Evolutionary conservation across 53 echinoderm and acorn worm genomes (phyloP).

Genomic region (Zoroaster sp.): DNA sequence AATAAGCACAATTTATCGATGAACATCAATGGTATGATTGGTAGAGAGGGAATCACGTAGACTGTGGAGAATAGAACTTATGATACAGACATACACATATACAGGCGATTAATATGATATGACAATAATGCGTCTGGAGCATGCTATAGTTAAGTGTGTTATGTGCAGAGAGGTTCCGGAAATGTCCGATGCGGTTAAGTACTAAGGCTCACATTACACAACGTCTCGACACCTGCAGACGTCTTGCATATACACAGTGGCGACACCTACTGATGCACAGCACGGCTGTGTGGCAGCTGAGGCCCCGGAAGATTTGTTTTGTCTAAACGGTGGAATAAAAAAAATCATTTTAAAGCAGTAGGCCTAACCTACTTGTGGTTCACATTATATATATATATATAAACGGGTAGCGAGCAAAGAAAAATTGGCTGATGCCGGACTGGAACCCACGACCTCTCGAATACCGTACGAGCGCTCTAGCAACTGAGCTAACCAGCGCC

Average conservation of each 20-base stretch:
- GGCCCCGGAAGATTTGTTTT: background rate
- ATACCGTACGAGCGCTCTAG: too few species aligned
- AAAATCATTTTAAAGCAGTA: too few species aligned
- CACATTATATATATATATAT: too few species aligned
- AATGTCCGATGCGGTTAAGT: conserved; percentile 46
- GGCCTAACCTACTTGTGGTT: too few species aligned
- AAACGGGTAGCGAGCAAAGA: too few species aligned
- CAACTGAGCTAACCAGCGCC: too few species aligned
- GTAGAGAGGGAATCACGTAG: background rate
- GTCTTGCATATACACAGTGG: background rate
- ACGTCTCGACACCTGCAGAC: conserved; percentile 46
- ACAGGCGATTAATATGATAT: background rate
- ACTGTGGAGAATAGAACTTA: background rate
- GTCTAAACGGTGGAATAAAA: too few species aligned
- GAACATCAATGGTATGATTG: conserved; percentile 22
- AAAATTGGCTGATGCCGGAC: too few species aligned
- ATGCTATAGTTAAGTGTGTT: background rate
- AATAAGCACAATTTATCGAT: conserved; percentile 13
- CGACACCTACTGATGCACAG: background rate
- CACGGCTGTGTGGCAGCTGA: too few species aligned
- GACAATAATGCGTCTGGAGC: conserved; percentile 7
- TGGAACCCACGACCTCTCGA: too few species aligned
- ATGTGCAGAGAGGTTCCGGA: conserved; percentile 30
- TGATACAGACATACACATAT: background rate
- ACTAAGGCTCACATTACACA: conserved; percentile 9